Evolutionary conservation across 2,797 vertebrate genomes (phyloP).

Genomic region (Phrynocephalus guinanensis): DNA sequence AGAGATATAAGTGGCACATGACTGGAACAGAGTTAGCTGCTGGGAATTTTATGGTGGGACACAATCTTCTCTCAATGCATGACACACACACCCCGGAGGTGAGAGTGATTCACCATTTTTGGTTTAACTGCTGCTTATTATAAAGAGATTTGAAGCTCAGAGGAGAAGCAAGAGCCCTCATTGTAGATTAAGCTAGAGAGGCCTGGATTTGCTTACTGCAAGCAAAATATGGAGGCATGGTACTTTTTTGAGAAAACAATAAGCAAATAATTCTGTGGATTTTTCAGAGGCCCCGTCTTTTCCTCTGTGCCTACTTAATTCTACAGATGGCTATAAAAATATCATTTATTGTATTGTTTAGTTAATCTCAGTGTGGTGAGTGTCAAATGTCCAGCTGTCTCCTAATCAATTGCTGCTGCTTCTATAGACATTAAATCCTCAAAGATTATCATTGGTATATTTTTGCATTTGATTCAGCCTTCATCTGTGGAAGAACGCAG

Average conservation of each 20-base stretch:
- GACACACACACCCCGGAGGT: no score
- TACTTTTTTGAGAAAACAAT: slow-evolving; percentile 26
- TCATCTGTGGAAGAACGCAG: slow-evolving; percentile 40
- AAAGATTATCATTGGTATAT: slow-evolving; percentile 9
- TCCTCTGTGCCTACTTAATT: slow-evolving; percentile 32
- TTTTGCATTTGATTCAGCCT: slow-evolving; percentile 50
- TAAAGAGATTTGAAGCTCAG: neutral
- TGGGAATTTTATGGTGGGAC: no score
- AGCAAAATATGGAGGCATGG: slow-evolving; percentile 34
- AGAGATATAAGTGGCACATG: no score
- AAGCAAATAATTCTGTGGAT: slow-evolving; percentile 36
- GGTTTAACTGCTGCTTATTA: neutral
- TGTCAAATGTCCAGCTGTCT: slow-evolving; percentile 45
- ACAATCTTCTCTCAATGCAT: no score
- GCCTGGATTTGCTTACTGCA: slow-evolving; percentile 4
- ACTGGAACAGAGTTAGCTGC: no score
- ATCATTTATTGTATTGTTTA: slow-evolving; percentile 31
- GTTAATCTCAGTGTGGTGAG: slow-evolving; percentile 27
- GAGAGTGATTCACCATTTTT: neutral
- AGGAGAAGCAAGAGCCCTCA: neutral
- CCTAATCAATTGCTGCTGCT: slow-evolving; percentile 35
- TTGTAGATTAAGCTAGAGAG: no score
- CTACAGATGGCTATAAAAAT: slow-evolving; percentile 13
- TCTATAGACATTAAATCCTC: slow-evolving; percentile 37
- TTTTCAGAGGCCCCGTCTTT: slow-evolving; percentile 45